phyloP scores from a whole-genome alignment of 53 echinoderm and acorn worm species.

The Luidia sarsii region DNA sequence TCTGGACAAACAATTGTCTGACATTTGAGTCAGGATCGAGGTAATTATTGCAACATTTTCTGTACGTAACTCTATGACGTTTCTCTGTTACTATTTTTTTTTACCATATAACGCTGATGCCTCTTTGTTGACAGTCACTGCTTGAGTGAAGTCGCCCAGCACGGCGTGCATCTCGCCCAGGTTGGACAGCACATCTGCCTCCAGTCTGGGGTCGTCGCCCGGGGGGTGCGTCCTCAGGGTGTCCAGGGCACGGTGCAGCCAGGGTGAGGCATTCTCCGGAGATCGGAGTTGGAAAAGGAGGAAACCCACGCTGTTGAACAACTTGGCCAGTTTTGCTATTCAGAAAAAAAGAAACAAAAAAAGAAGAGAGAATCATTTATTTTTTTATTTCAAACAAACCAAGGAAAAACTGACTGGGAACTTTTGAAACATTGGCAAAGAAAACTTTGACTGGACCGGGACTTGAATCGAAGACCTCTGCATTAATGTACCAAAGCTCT shows the following conservation, averaged over 20 bases:
- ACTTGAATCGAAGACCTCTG: no score
- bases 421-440: no score
- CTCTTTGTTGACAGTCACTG: slow-evolving; percentile 47
- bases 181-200: slow-evolving; percentile 41
- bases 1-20: no score
- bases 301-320: slow-evolving; percentile 36
- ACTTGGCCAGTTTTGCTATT: slow-evolving; percentile 53
- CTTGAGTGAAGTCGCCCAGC: slow-evolving; percentile 42
- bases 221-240: not conserved
- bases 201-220: slow-evolving; percentile 5
- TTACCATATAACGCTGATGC: slow-evolving; percentile 56
- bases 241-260: slow-evolving; percentile 51
- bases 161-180: slow-evolving; percentile 32
- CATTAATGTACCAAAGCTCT: no score
- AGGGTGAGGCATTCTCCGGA: slow-evolving; percentile 30
- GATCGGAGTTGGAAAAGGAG: slow-evolving; percentile 44
- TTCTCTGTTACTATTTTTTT: not conserved
- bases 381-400: no score
- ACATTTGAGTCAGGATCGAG: no score
- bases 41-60: no score
- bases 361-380: no score
- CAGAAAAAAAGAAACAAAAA: no score
- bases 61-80: no score
- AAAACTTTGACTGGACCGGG: no score
- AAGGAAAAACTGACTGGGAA: no score